These are phyloP conservation scores for Leistus spinibarbis DNA, from an alignment of 2,888 invertebrate species.

Conservation along the genomic window DNA sequence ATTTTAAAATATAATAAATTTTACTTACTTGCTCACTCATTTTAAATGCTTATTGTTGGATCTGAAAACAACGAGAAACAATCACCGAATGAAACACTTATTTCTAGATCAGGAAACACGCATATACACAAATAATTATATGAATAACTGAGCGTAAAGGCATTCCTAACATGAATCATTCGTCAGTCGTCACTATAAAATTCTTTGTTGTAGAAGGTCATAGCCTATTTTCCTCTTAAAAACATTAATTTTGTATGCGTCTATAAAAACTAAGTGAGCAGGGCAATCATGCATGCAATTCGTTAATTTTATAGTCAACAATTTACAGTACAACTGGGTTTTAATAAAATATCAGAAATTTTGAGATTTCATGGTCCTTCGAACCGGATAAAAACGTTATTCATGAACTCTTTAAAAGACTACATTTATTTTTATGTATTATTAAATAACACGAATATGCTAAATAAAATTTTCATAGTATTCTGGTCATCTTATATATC, in stretches of 20 bases:
- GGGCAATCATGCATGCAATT: not conserved
- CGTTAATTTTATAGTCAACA: not conserved
- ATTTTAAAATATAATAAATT: not conserved
- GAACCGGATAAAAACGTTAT: no score
- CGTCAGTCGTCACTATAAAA: not conserved
- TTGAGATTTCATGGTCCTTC: no score
- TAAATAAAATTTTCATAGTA: no score
- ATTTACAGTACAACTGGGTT: no score
- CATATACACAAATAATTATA: not conserved
- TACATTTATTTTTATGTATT: no score
- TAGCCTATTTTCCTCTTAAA: not conserved
- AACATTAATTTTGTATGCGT: not conserved
- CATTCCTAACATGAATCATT: not conserved
- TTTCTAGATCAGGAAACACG: not conserved
- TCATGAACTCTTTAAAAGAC: no score
- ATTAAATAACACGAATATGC: no score
- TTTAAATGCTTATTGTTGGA: not conserved
- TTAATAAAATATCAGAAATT: no score
- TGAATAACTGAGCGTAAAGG: not conserved
- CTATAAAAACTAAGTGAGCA: not conserved
- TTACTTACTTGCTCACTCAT: not conserved
- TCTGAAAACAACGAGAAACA: not conserved
- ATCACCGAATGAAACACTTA: not conserved
- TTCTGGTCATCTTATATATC: no score
- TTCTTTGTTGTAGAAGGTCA: not conserved